Evolutionary conservation across 2,888 invertebrate species (phyloP).

Genomic region (Aelia acuminata): DNA sequence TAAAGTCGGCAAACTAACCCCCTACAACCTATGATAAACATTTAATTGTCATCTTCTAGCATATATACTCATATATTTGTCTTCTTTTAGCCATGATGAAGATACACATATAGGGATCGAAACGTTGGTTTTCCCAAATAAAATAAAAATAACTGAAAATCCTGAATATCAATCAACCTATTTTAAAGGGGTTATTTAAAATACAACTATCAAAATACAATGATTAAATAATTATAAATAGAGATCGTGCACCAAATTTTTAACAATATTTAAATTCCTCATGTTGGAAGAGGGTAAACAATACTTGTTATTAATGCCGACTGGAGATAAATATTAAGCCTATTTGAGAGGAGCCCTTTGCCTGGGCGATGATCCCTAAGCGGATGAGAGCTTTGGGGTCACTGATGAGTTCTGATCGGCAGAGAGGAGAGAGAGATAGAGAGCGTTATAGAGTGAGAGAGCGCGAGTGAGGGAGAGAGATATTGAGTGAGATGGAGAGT

Average conservation of each 20-base stretch:
- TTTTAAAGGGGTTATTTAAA: too few species aligned
- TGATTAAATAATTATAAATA: too few species aligned
- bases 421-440: conserved; percentile 2
- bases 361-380: conserved; percentile 23
- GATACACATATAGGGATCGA: too few species aligned
- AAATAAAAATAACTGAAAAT: too few species aligned
- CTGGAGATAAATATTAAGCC: background rate
- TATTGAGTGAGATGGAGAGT: background rate
- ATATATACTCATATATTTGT: too few species aligned
- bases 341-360: conserved; percentile 6
- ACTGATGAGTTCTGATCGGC: conserved; percentile 36
- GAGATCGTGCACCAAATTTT: background rate
- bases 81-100: too few species aligned
- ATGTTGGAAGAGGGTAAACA: background rate
- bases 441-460: background rate
- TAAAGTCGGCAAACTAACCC: too few species aligned
- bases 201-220: too few species aligned
- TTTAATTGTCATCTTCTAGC: too few species aligned
- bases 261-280: background rate
- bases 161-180: too few species aligned
- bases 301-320: background rate
- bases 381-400: conserved; percentile 20
- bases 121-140: too few species aligned
- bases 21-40: too few species aligned
- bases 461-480: conserved; percentile 12